phyloP scores from a whole-genome alignment of 1,140 invertebrate genomes.

The Armadillidium nasatum region DNA sequence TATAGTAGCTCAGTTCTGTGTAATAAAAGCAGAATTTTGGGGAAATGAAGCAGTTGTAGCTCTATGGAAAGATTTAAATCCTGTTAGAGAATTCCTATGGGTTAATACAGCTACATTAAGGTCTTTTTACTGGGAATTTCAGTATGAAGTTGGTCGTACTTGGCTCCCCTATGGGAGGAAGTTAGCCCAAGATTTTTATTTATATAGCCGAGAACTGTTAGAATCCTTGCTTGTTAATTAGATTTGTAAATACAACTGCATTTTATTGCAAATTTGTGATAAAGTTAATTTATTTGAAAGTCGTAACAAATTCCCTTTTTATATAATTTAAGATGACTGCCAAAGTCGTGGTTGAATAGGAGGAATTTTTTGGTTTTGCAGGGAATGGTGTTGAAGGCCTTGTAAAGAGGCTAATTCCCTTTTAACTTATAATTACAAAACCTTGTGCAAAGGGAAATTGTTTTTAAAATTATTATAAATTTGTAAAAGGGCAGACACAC shows the following conservation, averaged over 20 bases:
- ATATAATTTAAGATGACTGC: no score
- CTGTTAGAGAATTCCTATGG: neutral
- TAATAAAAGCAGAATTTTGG: neutral
- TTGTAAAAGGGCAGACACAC: no score
- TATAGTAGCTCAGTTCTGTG: neutral
- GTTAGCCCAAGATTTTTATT: neutral
- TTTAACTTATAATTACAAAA: no score
- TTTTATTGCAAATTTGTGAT: no score
- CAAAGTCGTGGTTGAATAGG: no score
- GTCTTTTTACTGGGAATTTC: neutral
- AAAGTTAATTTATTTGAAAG: no score
- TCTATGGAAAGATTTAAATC: neutral
- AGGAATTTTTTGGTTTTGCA: no score
- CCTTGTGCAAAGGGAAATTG: no score
- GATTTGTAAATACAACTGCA: neutral
- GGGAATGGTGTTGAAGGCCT: no score
- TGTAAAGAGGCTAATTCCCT: no score
- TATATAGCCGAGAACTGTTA: neutral
- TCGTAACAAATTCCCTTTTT: no score
- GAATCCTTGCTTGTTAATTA: conserved; percentile 1
- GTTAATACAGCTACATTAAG: neutral
- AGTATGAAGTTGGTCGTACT: neutral
- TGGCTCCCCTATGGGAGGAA: neutral
- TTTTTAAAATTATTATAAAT: no score
- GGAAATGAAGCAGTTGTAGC: neutral